A percentile compares a stretch with the other conserved stretches of the same genome.
Conservation (phyloP, 2,113 vertebrate genomes). For the Lutjanus erythropterus region DNA sequence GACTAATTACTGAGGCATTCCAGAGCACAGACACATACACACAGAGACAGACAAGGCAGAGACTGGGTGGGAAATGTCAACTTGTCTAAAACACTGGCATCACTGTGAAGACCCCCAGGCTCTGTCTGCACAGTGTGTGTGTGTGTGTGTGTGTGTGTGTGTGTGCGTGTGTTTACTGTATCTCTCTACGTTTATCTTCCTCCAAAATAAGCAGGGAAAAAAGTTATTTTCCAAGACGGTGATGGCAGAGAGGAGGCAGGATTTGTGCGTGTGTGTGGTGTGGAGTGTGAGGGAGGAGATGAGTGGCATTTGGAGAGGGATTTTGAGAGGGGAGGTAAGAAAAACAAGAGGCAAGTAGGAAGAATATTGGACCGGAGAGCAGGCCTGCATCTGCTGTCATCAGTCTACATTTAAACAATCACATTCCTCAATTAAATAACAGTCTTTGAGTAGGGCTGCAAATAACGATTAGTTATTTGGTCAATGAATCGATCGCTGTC, state of each 20-base stretch:
- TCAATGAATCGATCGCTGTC: too few relatives aligned
- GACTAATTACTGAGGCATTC: conserved; percentile 64
- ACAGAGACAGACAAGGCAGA: conserved; percentile 9
- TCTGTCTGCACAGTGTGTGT: conserved; percentile 41
- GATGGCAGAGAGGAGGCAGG: conserved; percentile 6
- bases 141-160: conserved; percentile 24
- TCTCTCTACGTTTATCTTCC: conserved; percentile 27
- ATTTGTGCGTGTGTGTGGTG: conserved; percentile 1
- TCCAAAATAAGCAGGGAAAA: conserved; percentile 43
- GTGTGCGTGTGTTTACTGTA: conserved; percentile 21
- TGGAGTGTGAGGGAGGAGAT: conserved; percentile 29
- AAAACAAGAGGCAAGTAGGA: conserved; percentile 44
- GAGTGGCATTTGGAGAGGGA: conserved; percentile 26
- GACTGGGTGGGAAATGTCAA: conserved; percentile 74
- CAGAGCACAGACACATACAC: conserved; percentile 7
- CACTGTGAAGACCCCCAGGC: conserved; percentile 61
- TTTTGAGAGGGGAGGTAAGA: conserved; percentile 38
- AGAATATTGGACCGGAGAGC: conserved; percentile 7
- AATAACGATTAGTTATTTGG: too few relatives aligned
- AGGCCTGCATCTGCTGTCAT: conserved; percentile 2
- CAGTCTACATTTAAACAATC: not conserved
- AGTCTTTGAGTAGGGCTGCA: too few relatives aligned
- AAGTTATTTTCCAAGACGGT: conserved; percentile 51
- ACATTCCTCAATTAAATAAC: not conserved
- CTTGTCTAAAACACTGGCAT: conserved; percentile 76